phyloP scores from a whole-genome alignment of 2,113 vertebrate species.

The Phrynosoma blainvillii region DNA sequence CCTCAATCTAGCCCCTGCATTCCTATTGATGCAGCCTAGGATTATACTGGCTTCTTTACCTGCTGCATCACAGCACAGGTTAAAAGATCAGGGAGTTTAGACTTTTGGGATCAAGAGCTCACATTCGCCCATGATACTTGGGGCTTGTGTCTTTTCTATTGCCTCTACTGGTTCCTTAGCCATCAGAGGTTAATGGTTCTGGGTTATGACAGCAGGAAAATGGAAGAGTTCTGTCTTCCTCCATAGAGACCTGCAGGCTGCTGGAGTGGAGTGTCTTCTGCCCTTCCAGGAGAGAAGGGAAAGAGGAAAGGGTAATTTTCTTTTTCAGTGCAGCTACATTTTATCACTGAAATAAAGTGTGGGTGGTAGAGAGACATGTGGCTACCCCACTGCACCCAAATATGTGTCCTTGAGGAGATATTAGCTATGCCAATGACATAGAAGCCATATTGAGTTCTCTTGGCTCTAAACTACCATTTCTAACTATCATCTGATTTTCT shows the following conservation, averaged over 20 bases:
- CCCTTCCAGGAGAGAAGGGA: neutral
- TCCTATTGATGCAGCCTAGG: too few species aligned
- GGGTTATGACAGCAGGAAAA: too few species aligned
- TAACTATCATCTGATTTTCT: neutral
- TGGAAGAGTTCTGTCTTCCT: neutral
- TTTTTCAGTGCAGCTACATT: neutral
- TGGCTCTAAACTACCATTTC: neutral
- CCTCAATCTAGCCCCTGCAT: too few species aligned
- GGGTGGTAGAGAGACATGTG: neutral
- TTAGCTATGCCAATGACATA: neutral
- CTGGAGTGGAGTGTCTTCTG: neutral
- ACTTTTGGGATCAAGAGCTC: too few species aligned
- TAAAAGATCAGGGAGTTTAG: too few species aligned
- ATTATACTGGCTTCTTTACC: too few species aligned
- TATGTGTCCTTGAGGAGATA: neutral
- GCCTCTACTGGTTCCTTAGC: too few species aligned
- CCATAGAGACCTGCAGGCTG: neutral
- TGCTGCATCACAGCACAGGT: too few species aligned
- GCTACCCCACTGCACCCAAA: neutral
- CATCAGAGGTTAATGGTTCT: too few species aligned
- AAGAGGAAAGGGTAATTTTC: neutral
- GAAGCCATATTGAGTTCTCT: neutral
- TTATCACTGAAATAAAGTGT: neutral
- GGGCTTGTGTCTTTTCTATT: too few species aligned
- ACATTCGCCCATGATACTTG: too few species aligned